phyloP scores from a whole-genome alignment of 2,113 vertebrate species.

The Heterocephalus glaber region DNA sequence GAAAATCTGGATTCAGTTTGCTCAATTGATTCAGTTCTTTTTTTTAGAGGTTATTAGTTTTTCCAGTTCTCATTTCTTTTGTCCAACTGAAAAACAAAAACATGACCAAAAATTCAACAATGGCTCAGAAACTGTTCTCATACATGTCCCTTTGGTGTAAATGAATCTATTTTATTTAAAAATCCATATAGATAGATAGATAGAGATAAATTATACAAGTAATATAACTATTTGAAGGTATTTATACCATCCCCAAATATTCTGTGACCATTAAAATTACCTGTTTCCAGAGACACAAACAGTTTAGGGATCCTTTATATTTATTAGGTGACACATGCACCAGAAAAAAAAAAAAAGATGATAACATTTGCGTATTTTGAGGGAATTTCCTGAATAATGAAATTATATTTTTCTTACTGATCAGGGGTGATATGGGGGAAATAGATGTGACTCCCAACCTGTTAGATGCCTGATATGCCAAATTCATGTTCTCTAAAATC shows the following conservation, averaged over 20 bases:
- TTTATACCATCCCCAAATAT: background rate
- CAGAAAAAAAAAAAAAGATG: background rate
- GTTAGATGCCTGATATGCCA: too few relatives aligned
- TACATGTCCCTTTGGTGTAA: background rate
- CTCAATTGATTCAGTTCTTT: background rate
- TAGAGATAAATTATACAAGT: background rate
- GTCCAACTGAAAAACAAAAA: conserved; percentile 10
- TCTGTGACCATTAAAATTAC: background rate
- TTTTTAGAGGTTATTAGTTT: background rate
- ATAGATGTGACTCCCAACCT: too few relatives aligned
- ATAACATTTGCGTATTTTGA: background rate
- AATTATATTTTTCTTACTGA: background rate
- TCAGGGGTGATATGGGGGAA: too few relatives aligned
- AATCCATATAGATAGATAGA: too few relatives aligned
- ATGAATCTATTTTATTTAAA: background rate
- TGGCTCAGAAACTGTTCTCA: background rate
- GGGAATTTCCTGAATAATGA: background rate
- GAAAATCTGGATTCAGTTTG: background rate
- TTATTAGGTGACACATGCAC: background rate
- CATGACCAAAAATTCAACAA: background rate
- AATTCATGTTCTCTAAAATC: too few relatives aligned
- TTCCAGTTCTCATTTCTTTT: conserved; percentile 1
- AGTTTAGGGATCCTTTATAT: background rate
- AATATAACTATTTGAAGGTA: background rate
- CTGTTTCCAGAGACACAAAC: background rate